phyloP scores from a whole-genome alignment of 2,888 invertebrate species.

The Smittia aterrima region DNA sequence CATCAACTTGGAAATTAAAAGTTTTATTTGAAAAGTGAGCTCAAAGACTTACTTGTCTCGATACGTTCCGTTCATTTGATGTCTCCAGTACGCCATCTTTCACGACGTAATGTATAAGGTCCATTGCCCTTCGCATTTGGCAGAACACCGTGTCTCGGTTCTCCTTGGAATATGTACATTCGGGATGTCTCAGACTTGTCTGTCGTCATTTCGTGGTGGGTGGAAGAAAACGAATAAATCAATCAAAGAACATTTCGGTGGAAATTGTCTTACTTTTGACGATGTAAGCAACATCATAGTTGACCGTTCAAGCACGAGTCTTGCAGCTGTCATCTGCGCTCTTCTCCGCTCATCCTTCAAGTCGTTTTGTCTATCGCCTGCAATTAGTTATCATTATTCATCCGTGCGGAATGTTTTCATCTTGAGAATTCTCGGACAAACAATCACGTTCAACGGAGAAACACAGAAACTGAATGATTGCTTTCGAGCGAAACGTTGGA shows the following conservation, averaged over 20 bases:
- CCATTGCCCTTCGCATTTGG: constrained; percentile 96
- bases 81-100: constrained; percentile 88
- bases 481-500: background rate
- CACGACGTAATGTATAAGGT: constrained; percentile 94
- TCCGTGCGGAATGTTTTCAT: background rate
- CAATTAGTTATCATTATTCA: constrained; percentile 20
- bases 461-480: too few species aligned
- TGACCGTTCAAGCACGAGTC: constrained; percentile 91
- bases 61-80: constrained; percentile 49
- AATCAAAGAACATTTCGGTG: background rate
- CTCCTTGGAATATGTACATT: constrained; percentile 87
- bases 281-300: constrained; percentile 96
- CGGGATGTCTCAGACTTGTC: constrained; percentile 92
- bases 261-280: constrained; percentile 68
- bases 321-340: constrained; percentile 94
- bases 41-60: constrained; percentile 36
- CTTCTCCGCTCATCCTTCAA: constrained; percentile 88
- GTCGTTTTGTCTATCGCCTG: constrained; percentile 70
- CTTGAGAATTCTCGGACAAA: background rate
- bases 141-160: constrained; percentile 98
- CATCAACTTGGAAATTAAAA: too few species aligned
- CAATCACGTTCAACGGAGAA: too few species aligned
- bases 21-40: too few species aligned
- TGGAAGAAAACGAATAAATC: background rate
- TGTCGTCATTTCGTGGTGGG: constrained; percentile 47